A percentile compares a stretch with the other conserved stretches of the same genome.
Conservation (phyloP, 2,888 invertebrate species). For the Drosophila atripex region DNA sequence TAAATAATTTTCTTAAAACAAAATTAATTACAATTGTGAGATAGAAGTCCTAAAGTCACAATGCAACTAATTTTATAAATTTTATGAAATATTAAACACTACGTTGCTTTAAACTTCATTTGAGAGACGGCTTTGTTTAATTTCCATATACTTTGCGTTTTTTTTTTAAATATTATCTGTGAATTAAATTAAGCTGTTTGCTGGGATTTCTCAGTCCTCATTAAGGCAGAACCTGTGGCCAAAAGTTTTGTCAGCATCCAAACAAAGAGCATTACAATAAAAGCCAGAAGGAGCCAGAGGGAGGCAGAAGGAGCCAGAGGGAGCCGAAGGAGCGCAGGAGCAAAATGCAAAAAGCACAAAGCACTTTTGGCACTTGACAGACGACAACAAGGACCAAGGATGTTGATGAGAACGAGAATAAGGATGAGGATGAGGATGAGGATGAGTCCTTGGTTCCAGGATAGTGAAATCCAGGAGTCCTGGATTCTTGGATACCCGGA, state of each 20-base stretch:
- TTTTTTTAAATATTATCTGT: neutral
- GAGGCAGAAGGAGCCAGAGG: neutral
- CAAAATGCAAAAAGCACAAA: conserved; percentile 49
- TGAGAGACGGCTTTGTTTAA: no score
- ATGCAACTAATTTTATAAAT: no score
- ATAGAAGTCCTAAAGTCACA: no score
- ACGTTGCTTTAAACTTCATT: no score
- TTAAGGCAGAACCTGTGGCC: conserved; percentile 28
- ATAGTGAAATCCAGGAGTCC: conserved; percentile 5
- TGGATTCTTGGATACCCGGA: conserved; percentile 8
- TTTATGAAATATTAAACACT: no score
- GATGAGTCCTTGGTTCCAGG: neutral
- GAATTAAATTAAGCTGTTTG: conserved; percentile 1
- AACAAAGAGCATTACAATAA: conserved; percentile 39
- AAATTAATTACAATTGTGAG: no score
- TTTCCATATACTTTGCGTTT: neutral
- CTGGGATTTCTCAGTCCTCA: conserved; percentile 10
- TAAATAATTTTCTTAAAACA: no score
- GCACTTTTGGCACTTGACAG: conserved; percentile 67
- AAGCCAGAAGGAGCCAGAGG: conserved; percentile 10
- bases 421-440: conserved; percentile 2
- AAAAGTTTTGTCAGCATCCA: conserved; percentile 30
- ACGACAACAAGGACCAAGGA: conserved; percentile 37
- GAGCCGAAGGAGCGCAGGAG: neutral
- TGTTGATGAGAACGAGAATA: conserved; percentile 16